A percentile compares a stretch with the other conserved stretches of the same genome.
Conservation (phyloP, 2,888 invertebrate genomes). For the Ormyrus labotus region DNA sequence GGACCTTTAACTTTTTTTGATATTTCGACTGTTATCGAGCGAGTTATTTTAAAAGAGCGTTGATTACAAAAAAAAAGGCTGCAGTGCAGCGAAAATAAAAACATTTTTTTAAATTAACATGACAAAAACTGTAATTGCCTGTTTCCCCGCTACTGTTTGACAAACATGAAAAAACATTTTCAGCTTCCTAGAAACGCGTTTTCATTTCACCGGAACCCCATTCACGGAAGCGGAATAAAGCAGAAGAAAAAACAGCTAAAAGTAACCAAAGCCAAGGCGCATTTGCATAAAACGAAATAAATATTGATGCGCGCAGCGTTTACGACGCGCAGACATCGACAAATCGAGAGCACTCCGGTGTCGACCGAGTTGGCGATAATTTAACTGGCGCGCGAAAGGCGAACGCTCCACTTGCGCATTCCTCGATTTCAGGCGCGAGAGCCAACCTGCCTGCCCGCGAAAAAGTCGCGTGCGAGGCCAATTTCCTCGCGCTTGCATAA, state of each 20-base stretch:
- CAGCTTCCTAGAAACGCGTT: too few relatives aligned
- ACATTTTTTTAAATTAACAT: too few relatives aligned
- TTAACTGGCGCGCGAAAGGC: conserved; percentile 31
- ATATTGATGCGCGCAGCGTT: background rate
- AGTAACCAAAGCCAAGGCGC: background rate
- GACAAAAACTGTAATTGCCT: too few relatives aligned
- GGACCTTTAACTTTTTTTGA: too few relatives aligned
- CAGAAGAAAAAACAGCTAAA: background rate
- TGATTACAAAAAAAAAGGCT: too few relatives aligned
- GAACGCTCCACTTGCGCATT: conserved; percentile 30
- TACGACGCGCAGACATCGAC: background rate
- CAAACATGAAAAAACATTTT: too few relatives aligned
- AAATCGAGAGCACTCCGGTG: background rate
- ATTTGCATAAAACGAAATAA: background rate
- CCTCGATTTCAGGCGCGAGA: background rate
- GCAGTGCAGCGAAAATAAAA: too few relatives aligned
- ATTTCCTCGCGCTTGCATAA: conserved; percentile 11
- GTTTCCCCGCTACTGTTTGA: too few relatives aligned
- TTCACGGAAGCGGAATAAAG: background rate
- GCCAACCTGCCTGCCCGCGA: conserved; percentile 16
- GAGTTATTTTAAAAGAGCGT: too few relatives aligned
- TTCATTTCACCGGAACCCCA: background rate
- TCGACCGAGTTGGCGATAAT: background rate
- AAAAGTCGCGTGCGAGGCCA: conserved; percentile 12
- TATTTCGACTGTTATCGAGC: too few relatives aligned